Evolutionary conservation across 2,113 vertebrate genomes (phyloP), one percentile per base, ranked within the genome.

Genomic region (Sturnira hondurensis): DNA sequence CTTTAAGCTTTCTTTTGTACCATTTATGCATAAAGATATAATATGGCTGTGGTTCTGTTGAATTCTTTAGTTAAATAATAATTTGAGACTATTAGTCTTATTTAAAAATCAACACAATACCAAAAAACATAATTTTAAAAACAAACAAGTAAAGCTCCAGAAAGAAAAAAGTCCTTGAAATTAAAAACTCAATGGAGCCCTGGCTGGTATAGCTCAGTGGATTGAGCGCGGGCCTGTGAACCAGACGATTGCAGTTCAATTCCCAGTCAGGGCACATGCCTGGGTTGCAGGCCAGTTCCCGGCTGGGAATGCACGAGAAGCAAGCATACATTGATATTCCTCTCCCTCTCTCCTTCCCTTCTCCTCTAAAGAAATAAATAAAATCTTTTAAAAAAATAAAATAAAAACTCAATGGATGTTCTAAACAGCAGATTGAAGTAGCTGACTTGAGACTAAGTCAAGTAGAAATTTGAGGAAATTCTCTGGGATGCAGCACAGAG

Each of bases 61-160:
- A 91, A 71, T 94, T 80, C 2, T 67, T 76, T 83, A 67, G 56
- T 38, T 89, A 82, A 77, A 78, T 36, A n/a, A 71, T 81, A 9
- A 71, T 33, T 93, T 84, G 33, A 73, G 5, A 83, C 9, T 92
- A 36, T 76, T 68, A 67, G 38, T 61, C 11, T 91, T 71, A 89
- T 26, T 89, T 58, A 78, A 82, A 82, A 94, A n/a, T 52, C 65
- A 95, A 41, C 1, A 82, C 36, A 92, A 67, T 68, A 90, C 17
- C 56, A 67, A 85, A 91, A 74, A 89, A 24, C 11, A 61, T 86
- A 91, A 74, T 65, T 77, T 92, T 54, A 41, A 45, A 96, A 94
- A 47, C 4, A 89, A 93, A 38, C 68, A 85, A 41, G 61, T 65
- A 43, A 67, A 89, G 5, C 4, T 95, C 22, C 68, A 76, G 50